Percentiles rank a stretch among this genome's conserved stretches.
Evolutionary conservation across 2,113 vertebrate genomes (phyloP).

Genomic region (Elephantulus edwardii): DNA sequence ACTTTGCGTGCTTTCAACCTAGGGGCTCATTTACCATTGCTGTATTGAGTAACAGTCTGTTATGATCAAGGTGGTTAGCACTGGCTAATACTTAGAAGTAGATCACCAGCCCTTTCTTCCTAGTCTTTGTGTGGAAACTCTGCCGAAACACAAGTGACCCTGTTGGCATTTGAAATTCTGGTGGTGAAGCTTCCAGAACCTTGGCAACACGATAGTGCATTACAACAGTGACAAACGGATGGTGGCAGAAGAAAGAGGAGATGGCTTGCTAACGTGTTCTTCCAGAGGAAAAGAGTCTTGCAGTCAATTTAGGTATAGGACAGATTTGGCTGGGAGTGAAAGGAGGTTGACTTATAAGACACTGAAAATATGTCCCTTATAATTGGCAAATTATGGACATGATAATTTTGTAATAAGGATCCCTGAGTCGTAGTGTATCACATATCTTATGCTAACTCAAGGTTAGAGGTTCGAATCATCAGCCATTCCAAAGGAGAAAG

Average conservation of each 20-base stretch:
- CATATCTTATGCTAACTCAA: no score
- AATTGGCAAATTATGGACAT: fast-evolving
- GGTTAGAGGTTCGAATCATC: no score
- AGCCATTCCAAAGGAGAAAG: no score
- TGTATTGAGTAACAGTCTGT: no score
- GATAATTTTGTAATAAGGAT: not conserved
- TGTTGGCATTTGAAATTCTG: not conserved
- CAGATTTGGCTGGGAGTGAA: not conserved
- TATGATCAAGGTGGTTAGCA: not conserved
- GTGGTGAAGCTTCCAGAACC: not conserved
- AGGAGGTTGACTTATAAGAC: not conserved
- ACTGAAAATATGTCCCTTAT: not conserved
- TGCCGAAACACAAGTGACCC: not conserved
- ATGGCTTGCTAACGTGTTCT: not conserved
- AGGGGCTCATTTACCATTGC: no score
- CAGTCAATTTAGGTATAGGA: not conserved
- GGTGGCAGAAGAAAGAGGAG: not conserved
- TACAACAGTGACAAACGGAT: not conserved
- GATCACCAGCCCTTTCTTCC: not conserved
- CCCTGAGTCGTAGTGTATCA: no score
- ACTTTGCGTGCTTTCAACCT: no score
- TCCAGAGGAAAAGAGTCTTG: not conserved
- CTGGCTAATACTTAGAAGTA: not conserved
- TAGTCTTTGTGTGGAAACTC: not conserved
- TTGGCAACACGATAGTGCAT: not conserved